Conservation (phyloP, 2,888 invertebrate species). For the Tiphia femorata region DNA sequence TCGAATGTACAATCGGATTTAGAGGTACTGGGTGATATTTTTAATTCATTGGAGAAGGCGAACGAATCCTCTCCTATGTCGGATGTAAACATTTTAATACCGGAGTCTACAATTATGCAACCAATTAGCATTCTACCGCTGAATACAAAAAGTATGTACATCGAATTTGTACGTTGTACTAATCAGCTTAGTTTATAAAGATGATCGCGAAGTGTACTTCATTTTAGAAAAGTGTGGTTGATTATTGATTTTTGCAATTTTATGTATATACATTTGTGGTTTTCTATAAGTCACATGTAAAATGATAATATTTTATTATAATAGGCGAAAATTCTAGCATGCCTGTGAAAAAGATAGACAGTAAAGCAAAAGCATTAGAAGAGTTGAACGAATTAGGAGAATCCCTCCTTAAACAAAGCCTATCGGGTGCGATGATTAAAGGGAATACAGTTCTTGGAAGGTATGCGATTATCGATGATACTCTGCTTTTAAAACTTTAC, state of each 20-base stretch:
- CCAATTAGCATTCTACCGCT: slow-evolving; percentile 49
- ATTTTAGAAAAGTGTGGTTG: too few relatives aligned
- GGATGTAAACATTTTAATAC: slow-evolving; percentile 47
- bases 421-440: slow-evolving; percentile 56
- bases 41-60: slow-evolving; percentile 64
- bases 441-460: slow-evolving; percentile 58
- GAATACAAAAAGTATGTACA: slow-evolving; percentile 44
- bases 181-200: too few relatives aligned
- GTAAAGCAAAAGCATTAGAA: slow-evolving; percentile 75
- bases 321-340: slow-evolving; percentile 38
- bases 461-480: slow-evolving; percentile 9
- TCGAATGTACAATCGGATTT: slow-evolving; percentile 59
- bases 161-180: too few relatives aligned
- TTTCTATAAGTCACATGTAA: too few relatives aligned
- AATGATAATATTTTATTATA: slow-evolving; percentile 1
- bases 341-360: slow-evolving; percentile 55
- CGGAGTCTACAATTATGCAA: slow-evolving; percentile 56
- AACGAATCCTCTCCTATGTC: slow-evolving; percentile 33
- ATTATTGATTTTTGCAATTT: too few relatives aligned
- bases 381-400: slow-evolving; percentile 87
- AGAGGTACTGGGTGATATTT: slow-evolving; percentile 72
- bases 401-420: slow-evolving; percentile 80
- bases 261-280: too few relatives aligned
- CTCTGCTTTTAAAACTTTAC: too few relatives aligned
- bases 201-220: too few relatives aligned